Base-by-base conservation (phyloP, 2,113 vertebrate genomes). In the Cromileptes altivelis region DNA sequence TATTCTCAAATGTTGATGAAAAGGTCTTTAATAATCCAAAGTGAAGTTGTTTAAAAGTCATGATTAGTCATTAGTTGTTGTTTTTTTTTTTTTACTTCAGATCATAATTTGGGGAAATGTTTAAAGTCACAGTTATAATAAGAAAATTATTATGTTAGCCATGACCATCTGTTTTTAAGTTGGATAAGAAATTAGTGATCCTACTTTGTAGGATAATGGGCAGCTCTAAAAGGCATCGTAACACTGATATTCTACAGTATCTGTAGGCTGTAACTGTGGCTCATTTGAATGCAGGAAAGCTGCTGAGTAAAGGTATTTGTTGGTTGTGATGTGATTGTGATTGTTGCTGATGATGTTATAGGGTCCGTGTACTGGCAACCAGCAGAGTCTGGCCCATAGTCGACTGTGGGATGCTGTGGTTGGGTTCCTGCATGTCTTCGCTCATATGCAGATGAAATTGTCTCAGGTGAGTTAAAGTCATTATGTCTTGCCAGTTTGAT, bases 391-490 rank as follows among this genome's bases (percentile, higher is more conserved):
- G 90, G 98, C 98, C 4, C 98, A 99, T 67, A 99, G 98, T 93
- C 95, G 98, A 1, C 87, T 99, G 0, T 99, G 98, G 98, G 98
- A 99, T n/a, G 98, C 98, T 0, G 98, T 99, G 12, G 98, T 99
- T 71, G 98, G 98, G 4, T 99, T 99, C 74, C 97, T 99, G 18
- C 98, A 99, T 12, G 98, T 99, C 4, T 99, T 99, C 74, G 98
- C 98, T 60, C 98, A 99, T 52, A 99, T 99, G 98, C 98, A 99
- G 87, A 99, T 99, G 98, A 99, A 99, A 89, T 87, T 99, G 37
- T 99, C 98, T 67, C 98, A 99, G 97, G 98, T 99, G 91, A 67
- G 87, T 70, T 82, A 0, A 57, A 10, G 14, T 65, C 18, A 12
- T 65, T 57, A 6, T 33, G 30, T 60, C 9, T 2, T 70, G 11